Evolutionary conservation across 2,888 invertebrate species (phyloP).

Genomic region (Odontomyia ornata): DNA sequence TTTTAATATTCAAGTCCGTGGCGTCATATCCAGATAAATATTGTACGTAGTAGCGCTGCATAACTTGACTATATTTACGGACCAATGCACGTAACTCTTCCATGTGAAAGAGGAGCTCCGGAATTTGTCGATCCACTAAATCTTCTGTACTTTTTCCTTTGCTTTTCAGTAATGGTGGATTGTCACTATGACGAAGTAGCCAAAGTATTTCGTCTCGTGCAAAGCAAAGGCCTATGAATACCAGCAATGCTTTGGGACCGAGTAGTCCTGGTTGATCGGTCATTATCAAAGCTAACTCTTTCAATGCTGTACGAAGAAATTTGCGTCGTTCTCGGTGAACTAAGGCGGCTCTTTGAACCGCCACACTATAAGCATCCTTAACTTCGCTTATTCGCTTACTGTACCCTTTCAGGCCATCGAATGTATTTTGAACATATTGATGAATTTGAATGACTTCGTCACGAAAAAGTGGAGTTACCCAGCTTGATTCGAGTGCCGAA

Average conservation of each 20-base stretch:
- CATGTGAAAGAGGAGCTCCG: slow-evolving; percentile 97
- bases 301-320: slow-evolving; percentile 92
- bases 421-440: slow-evolving; percentile 89
- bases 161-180: slow-evolving; percentile 87
- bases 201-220: slow-evolving; percentile 97
- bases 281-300: slow-evolving; percentile 92
- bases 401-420: slow-evolving; percentile 95
- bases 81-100: slow-evolving; percentile 95
- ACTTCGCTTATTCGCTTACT: slow-evolving; percentile 93
- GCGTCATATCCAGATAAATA: slow-evolving; percentile 97
- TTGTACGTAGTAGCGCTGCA: slow-evolving; percentile 97
- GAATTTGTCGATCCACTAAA: slow-evolving; percentile 93
- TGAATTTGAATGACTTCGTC: slow-evolving; percentile 98
- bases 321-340: slow-evolving; percentile 95
- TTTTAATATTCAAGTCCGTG: slow-evolving; percentile 85
- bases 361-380: slow-evolving; percentile 91
- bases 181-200: slow-evolving; percentile 95
- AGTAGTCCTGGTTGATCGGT: slow-evolving; percentile 97
- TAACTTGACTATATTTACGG: slow-evolving; percentile 94
- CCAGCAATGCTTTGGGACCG: slow-evolving; percentile 95
- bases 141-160: slow-evolving; percentile 92
- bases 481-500: slow-evolving; percentile 89
- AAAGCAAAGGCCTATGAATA: slow-evolving; percentile 95
- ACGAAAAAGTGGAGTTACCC: slow-evolving; percentile 93
- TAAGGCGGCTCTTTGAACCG: slow-evolving; percentile 88